Evolutionary conservation across 2,797 vertebrate genomes (phyloP).

Genomic region (Sebastes flavidus): DNA sequence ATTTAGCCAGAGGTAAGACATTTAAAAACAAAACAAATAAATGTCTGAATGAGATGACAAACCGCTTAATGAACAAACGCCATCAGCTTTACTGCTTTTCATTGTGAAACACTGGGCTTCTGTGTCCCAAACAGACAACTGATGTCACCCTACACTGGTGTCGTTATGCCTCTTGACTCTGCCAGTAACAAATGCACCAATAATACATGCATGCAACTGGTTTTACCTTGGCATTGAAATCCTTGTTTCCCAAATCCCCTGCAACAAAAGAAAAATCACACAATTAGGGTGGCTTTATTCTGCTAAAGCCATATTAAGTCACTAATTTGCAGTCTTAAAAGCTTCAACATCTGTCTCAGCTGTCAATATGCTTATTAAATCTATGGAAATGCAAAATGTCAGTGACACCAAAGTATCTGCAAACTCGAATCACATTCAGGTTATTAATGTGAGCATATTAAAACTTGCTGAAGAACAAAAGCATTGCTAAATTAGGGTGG

Average conservation of each 20-base stretch:
- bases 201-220: neutral
- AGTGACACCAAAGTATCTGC: neutral
- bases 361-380: neutral
- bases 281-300: neutral
- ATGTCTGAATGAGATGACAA: neutral
- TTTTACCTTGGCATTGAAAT: conserved; percentile 99
- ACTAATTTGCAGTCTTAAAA: neutral
- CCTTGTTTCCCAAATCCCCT: conserved; percentile 99
- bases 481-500: neutral
- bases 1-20: neutral
- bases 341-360: too few relatives aligned
- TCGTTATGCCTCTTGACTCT: neutral
- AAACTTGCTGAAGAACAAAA: neutral
- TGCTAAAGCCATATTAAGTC: neutral
- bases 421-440: neutral
- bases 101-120: neutral
- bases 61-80: too few relatives aligned
- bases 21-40: neutral
- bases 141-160: neutral
- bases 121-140: neutral
- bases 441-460: neutral
- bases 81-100: neutral
- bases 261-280: conserved; percentile 57
- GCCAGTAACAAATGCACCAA: neutral
- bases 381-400: neutral